A percentile compares a stretch with the other conserved stretches of the same genome.
Evolutionary conservation across 2,797 vertebrate species (phyloP).

Genomic region (Toxotes lorentzi): DNA sequence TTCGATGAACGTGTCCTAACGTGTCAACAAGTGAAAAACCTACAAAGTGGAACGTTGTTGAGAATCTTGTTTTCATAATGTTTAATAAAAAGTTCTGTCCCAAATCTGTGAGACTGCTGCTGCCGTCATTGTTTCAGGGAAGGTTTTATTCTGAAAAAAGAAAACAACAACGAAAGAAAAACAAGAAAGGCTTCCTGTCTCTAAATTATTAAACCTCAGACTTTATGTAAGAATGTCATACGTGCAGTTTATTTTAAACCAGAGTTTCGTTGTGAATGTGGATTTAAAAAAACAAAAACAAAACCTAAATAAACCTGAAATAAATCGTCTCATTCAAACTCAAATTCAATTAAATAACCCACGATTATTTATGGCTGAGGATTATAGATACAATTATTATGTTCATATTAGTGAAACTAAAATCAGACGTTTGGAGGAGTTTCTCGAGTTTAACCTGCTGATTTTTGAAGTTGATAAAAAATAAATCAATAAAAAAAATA

Average conservation of each 20-base stretch:
- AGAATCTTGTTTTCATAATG: conserved; percentile 89
- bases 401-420: background rate
- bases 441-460: background rate
- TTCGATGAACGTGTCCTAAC: conserved; percentile 84
- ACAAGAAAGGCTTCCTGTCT: background rate
- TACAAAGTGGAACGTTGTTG: conserved; percentile 85
- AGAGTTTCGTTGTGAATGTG: background rate
- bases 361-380: background rate
- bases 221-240: conserved; percentile 23
- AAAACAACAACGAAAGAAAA: background rate
- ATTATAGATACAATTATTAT: background rate
- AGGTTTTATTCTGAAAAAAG: background rate
- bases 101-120: conserved; percentile 55
- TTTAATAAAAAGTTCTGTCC: conserved; percentile 90
- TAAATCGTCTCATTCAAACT: background rate
- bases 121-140: conserved; percentile 31
- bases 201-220: conserved; percentile 30
- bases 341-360: background rate
- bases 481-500: background rate
- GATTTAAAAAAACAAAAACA: background rate
- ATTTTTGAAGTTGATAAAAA: background rate
- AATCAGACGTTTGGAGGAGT: background rate
- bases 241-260: conserved; percentile 4
- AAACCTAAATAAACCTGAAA: background rate
- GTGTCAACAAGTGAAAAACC: conserved; percentile 83